These are phyloP conservation scores for Myxocyprinus asiaticus DNA, from an alignment of 2,113 vertebrate genomes.

Conservation along the genomic window DNA sequence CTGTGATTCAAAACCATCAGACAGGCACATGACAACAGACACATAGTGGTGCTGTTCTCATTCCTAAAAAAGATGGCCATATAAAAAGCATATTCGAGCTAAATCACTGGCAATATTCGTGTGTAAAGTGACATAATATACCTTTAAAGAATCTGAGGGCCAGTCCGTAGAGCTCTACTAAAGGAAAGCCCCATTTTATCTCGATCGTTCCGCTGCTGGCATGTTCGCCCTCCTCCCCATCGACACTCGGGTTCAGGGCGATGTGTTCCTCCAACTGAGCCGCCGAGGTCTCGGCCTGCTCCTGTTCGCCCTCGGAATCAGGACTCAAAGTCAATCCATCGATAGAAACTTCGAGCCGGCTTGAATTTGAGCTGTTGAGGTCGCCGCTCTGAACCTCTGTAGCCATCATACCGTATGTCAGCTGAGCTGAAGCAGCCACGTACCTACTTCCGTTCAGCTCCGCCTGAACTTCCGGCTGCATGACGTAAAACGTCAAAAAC, in stretches of 20 bases:
- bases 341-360: conserved; percentile 93
- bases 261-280: conserved; percentile 38
- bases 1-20: too few species aligned
- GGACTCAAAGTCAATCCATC: conserved; percentile 94
- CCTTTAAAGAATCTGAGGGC: conserved; percentile 94
- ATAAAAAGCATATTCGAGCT: not conserved
- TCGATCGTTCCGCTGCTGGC: conserved; percentile 70
- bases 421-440: conserved; percentile 86
- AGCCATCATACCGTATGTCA: conserved; percentile 82
- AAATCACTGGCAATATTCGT: not conserved
- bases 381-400: conserved; percentile 86
- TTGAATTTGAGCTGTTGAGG: conserved; percentile 80
- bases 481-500: conserved; percentile 6
- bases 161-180: conserved; percentile 88
- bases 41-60: too few species aligned
- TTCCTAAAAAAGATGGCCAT: too few species aligned
- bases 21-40: too few species aligned
- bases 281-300: conserved; percentile 58
- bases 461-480: conserved; percentile 82
- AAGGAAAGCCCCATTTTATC: conserved; percentile 88
- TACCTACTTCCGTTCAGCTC: conserved; percentile 88
- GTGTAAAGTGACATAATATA: conserved; percentile 56
- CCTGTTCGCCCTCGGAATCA: conserved; percentile 71
- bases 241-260: conserved; percentile 55
- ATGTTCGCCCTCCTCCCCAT: conserved; percentile 56